Conservation (phyloP, 2,888 invertebrate genomes). For the Desoria tigrina region DNA sequence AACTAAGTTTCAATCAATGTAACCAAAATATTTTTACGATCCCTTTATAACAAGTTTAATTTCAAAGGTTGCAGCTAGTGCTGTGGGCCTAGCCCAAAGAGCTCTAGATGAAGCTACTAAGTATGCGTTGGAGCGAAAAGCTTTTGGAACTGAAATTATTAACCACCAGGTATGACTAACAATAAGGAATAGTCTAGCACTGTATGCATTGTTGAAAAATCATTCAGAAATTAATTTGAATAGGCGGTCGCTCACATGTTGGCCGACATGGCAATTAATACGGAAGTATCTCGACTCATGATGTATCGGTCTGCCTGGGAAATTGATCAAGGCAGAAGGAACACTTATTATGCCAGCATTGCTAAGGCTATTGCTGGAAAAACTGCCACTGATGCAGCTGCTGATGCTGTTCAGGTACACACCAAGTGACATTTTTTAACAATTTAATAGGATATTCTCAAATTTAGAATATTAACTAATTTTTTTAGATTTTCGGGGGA, state of each 20-base stretch:
- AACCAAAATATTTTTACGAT: background rate
- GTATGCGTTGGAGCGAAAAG: slow-evolving; percentile 87
- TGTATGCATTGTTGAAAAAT: background rate
- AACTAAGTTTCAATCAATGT: too few species aligned
- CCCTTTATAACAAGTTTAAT: background rate
- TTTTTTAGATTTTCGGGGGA: slow-evolving; percentile 79
- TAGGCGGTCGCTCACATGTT: slow-evolving; percentile 78
- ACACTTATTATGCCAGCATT: slow-evolving; percentile 86
- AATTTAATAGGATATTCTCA: background rate
- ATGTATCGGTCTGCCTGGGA: slow-evolving; percentile 88
- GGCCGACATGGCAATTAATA: slow-evolving; percentile 91
- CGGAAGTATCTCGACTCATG: slow-evolving; percentile 82
- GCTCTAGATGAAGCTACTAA: slow-evolving; percentile 90
- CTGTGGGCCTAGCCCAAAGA: slow-evolving; percentile 85
- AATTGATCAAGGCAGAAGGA: slow-evolving; percentile 76
- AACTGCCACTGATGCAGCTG: slow-evolving; percentile 87
- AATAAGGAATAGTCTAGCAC: background rate
- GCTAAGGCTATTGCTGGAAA: slow-evolving; percentile 94
- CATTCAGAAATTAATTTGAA: background rate
- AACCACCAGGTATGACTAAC: slow-evolving; percentile 63
- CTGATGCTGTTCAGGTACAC: slow-evolving; percentile 81
- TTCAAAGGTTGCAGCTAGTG: slow-evolving; percentile 69
- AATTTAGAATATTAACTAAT: slow-evolving; percentile 1
- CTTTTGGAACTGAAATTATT: slow-evolving; percentile 83
- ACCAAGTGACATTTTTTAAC: background rate